Evolutionary conservation across 2,113 vertebrate genomes (phyloP).

Genomic region (Cavia aperea): DNA sequence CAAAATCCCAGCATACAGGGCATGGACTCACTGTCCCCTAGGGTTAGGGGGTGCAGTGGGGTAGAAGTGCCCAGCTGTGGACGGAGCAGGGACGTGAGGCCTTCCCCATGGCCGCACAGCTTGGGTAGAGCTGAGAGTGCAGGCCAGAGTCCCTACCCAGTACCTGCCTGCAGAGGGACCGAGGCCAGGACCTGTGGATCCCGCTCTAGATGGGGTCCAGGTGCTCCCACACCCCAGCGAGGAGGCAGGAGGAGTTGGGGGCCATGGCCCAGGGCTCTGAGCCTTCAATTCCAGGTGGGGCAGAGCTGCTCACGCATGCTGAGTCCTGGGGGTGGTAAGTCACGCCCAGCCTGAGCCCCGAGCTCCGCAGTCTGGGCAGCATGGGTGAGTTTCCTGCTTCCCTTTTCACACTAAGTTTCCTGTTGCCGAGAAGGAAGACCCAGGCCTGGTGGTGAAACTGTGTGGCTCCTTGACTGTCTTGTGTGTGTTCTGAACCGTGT

Average conservation of each 20-base stretch:
- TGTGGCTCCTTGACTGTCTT: fast-evolving
- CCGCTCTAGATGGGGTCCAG: neutral
- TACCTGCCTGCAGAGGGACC: neutral
- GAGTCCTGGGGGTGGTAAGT: neutral
- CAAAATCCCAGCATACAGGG: fast-evolving
- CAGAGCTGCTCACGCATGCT: neutral
- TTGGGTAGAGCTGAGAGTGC: neutral
- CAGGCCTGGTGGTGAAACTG: neutral
- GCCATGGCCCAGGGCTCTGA: neutral
- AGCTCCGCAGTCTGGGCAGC: neutral
- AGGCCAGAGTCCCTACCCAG: neutral
- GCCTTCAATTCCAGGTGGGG: neutral
- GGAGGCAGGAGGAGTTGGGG: neutral
- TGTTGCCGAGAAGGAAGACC: neutral
- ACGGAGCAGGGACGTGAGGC: neutral
- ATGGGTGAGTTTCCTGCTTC: neutral
- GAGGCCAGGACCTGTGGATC: neutral
- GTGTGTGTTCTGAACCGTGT: neutral
- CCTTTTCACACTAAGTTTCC: neutral
- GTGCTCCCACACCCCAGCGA: neutral
- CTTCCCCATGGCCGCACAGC: neutral
- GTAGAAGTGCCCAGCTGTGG: neutral
- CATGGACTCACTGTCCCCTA: neutral
- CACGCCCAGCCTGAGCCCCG: neutral
- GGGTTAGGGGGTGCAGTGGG: neutral